Evolutionary conservation across 2,797 vertebrate species (phyloP).

Genomic region (Limnodromus scolopaceus): DNA sequence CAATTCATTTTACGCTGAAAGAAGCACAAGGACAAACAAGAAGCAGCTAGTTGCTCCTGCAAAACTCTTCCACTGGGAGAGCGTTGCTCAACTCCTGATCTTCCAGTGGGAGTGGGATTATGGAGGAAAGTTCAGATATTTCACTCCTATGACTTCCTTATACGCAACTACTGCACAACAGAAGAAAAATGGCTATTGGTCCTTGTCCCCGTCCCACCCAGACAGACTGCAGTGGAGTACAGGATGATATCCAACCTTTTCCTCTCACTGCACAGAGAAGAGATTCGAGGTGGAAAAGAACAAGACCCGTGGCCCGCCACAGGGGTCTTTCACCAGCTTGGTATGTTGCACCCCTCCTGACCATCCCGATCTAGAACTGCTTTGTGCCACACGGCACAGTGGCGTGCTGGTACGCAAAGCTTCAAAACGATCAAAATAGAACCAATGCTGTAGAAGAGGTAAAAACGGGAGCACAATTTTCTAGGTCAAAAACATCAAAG

Average conservation of each 20-base stretch:
- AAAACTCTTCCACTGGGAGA: background rate
- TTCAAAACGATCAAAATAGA: background rate
- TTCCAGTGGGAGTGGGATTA: background rate
- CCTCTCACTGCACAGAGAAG: background rate
- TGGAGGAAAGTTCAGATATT: background rate
- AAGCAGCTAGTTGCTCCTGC: background rate
- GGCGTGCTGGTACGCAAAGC: background rate
- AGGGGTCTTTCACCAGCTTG: background rate
- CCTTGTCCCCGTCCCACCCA: background rate
- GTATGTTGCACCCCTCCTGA: background rate
- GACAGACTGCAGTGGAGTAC: background rate
- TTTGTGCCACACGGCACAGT: background rate
- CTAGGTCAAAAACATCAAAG: background rate
- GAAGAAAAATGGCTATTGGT: background rate
- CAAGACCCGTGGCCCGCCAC: background rate
- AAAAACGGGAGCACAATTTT: background rate
- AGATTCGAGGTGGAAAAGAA: background rate
- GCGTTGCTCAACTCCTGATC: background rate
- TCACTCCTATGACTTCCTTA: background rate
- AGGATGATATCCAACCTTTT: background rate
- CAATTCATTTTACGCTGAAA: background rate
- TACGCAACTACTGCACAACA: background rate
- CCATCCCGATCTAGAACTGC: background rate
- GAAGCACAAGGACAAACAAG: background rate
- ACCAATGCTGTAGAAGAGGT: background rate